These are phyloP conservation scores for Phataginus tetradactyla DNA, from an alignment of 2,797 vertebrate species.

Conservation along the genomic window DNA sequence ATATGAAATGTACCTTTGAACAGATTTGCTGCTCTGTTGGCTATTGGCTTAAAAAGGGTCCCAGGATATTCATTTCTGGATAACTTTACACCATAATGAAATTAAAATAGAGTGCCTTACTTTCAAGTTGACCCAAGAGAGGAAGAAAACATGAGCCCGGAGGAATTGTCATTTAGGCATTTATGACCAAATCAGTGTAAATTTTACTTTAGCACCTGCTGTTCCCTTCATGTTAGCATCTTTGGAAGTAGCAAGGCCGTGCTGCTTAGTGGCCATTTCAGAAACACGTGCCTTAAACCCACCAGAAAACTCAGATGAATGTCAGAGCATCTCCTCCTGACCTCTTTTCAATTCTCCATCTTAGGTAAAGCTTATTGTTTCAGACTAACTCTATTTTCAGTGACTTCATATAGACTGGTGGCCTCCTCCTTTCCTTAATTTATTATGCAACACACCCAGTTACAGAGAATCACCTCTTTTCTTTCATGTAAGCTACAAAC, in stretches of 20 bases:
- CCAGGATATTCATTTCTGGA: constrained; percentile 83
- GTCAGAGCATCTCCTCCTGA: neutral
- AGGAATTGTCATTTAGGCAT: constrained; percentile 79
- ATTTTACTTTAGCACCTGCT: constrained; percentile 77
- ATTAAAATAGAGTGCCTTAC: constrained; percentile 83
- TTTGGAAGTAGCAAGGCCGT: constrained; percentile 39
- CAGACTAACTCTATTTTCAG: neutral
- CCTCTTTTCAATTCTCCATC: neutral
- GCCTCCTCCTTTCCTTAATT: neutral
- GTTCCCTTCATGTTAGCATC: constrained; percentile 60
- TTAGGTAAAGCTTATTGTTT: neutral
- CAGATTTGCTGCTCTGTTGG: constrained; percentile 79
- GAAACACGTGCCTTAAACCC: neutral
- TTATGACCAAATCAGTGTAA: constrained; percentile 80
- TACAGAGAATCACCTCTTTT: neutral
- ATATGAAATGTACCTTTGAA: constrained; percentile 82
- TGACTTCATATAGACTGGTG: neutral
- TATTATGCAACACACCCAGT: neutral
- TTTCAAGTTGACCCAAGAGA: constrained; percentile 81
- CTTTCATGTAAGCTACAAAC: neutral
- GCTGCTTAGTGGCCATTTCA: neutral
- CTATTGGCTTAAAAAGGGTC: constrained; percentile 82
- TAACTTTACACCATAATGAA: constrained; percentile 83
- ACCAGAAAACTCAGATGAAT: neutral
- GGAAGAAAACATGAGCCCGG: constrained; percentile 78